Evolutionary conservation across 2,888 invertebrate genomes (phyloP).

Genomic region (Hyppa rectilinea): DNA sequence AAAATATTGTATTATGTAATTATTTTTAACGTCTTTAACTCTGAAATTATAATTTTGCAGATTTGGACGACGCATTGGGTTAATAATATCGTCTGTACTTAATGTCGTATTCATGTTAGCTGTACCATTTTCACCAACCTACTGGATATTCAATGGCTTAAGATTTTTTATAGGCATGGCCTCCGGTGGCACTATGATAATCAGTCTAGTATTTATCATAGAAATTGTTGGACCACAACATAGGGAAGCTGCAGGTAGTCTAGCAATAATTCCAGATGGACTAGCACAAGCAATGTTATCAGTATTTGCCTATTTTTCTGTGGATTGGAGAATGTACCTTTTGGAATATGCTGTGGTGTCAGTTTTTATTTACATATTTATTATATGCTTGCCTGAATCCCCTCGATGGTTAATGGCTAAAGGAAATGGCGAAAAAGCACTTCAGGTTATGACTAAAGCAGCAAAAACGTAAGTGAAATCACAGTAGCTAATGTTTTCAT

Average conservation of each 20-base stretch:
- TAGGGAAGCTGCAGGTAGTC: conserved; percentile 80
- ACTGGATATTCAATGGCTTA: conserved; percentile 89
- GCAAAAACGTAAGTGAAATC: conserved; percentile 68
- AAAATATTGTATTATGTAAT: too few relatives aligned
- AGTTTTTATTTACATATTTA: conserved; percentile 67
- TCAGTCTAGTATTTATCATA: conserved; percentile 86
- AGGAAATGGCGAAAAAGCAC: conserved; percentile 71
- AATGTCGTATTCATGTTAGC: conserved; percentile 92
- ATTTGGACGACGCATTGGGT: conserved; percentile 88
- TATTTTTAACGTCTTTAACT: background rate
- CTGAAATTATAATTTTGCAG: conserved; percentile 60
- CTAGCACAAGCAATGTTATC: conserved; percentile 73
- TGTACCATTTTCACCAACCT: conserved; percentile 92
- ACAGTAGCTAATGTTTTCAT: background rate
- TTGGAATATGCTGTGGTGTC: conserved; percentile 68
- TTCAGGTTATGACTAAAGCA: conserved; percentile 71
- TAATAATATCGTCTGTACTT: conserved; percentile 92
- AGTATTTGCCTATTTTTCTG: conserved; percentile 74
- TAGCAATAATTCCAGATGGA: conserved; percentile 73
- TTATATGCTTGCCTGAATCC: conserved; percentile 75
- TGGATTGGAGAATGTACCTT: conserved; percentile 75
- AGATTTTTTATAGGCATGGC: conserved; percentile 93
- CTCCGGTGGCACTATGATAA: conserved; percentile 94
- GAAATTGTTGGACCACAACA: conserved; percentile 90
- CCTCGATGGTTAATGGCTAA: conserved; percentile 79